Evolutionary conservation across 2,113 vertebrate genomes (phyloP), one percentile per base, ranked within the genome.

Genomic region (Elgaria multicarinata): DNA sequence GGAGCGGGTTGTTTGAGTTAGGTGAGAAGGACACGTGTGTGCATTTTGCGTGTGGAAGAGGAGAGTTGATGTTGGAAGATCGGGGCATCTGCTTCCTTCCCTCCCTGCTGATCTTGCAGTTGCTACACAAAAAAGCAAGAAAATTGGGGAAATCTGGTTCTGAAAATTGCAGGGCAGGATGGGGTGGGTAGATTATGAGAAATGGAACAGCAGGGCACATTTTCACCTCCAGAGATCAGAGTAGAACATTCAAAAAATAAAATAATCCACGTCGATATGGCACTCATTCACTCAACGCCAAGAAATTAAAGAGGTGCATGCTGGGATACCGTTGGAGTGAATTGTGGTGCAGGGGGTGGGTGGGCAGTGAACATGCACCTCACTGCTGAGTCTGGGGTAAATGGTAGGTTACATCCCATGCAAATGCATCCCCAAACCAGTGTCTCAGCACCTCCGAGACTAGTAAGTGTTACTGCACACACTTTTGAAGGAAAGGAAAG

Each of bases 1-100:
- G 94, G 95, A 90, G 74, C 91, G 95, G 8, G 95, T 93, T 94
- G 95, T 95, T 95, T 94, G 42, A 62, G 93, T 18, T 89, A 94
- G 94, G 95, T 94, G 76, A 94, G 94, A 84, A 92, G 33, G 62
- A 66, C 10, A 39, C n/a, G n/a, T 18, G 88, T 94, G 88, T 55
- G 66, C 66, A n/a, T 44, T 62, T 64, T 86, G 36, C 31, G 20
- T 83, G 83, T 16, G 77, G 74, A 53, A 86, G 84, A 58, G 85
- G 85, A 86, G 64, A 90, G 92, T 94, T 93, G 94, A 92, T 33
- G 90, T 84, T 90, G 91, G 90, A 88, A 87, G 90, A 85, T 71
- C 82, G 58, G 86, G 90, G 58, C 94, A 96, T 94, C 96, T 96
- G 95, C 86, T 90, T 85, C 90, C 28, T 89, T 58, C 4, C 50